Base-by-base conservation (phyloP, 2,797 vertebrate species). In the Propithecus perrieri region DNA sequence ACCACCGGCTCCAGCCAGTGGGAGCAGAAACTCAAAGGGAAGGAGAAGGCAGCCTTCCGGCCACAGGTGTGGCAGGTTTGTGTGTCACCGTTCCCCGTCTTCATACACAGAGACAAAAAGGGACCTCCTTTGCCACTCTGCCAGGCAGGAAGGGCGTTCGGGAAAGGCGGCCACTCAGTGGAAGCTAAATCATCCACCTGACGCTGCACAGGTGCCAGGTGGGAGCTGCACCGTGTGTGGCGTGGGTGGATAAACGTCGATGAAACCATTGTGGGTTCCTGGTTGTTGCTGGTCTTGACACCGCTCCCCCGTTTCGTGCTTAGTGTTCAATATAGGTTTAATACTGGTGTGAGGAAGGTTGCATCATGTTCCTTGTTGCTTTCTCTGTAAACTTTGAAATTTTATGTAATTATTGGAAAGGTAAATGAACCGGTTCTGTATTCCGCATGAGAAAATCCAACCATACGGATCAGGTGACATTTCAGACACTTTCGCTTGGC, bases 181-280 rank as follows among this genome's bases (percentile, higher is more conserved):
- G 30, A 22, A 2, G 4, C n/a, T 26, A 26, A 9, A 5, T 13
- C 18, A 5, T 22, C 0, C 5, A 7, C 59, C 48, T 2, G 1
- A 28, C 20, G 4, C 48, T 30, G 33, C 13, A 2, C 17, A 2
- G 55, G 48, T 17, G 8, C 79, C 9, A 67, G 18, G 38, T 14
- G 5, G 38, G 33, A n/a, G 10, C 17, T 15, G 7, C 41, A 7
- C 10, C 0, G 4, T 7, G 22, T 33, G 1, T 0, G 17, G 22
- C 1, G 28, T 17, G 24, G 4, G 2, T 4, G 57, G 3, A 11
- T 33, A 35, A 55, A 20, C 0, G 4, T 3, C 12, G 17, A 43
- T 1, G 14, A 20, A 55, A 33, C 46, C 15, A 0, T 3, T 0
- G 3, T 5, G 0, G 9, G 46, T 9, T 28, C 11, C 72, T 2